Percentiles rank a stretch among this genome's conserved stretches.
phyloP scores from a whole-genome alignment of 30 jellyfish, hydroid and myxozoan genomes.

The Aurelia sp. region DNA sequence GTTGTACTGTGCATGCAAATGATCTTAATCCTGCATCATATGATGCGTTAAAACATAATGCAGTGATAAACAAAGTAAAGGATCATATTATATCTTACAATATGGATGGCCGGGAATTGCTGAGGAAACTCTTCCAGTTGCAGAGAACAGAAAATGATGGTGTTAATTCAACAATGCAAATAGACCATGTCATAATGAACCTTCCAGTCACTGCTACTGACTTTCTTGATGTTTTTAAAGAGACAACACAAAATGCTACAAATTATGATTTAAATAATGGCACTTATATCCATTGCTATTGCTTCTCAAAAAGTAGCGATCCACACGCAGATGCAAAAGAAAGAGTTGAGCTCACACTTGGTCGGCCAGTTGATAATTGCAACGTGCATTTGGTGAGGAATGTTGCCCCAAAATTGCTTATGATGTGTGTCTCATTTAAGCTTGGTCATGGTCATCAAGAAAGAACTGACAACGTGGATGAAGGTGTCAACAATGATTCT shows the following conservation, averaged over 20 bases:
- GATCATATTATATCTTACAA: conserved; percentile 49
- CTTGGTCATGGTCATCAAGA: background rate
- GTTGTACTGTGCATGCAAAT: conserved; percentile 88
- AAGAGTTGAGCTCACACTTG: conserved; percentile 47
- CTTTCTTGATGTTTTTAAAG: conserved; percentile 81
- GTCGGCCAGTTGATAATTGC: conserved; percentile 26
- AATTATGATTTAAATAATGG: background rate
- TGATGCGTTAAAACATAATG: conserved; percentile 73
- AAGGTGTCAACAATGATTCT: background rate
- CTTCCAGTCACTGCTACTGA: conserved; percentile 93
- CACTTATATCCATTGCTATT: conserved; percentile 78
- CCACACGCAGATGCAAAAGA: conserved; percentile 79
- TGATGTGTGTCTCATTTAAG: conserved; percentile 93
- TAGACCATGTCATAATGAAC: conserved; percentile 86
- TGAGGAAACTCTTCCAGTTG: conserved; percentile 7
- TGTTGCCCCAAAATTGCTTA: conserved; percentile 94
- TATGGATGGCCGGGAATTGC: conserved; percentile 86
- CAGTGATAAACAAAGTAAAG: conserved; percentile 63
- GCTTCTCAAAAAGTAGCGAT: conserved; percentile 69
- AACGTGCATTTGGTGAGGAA: conserved; percentile 80
- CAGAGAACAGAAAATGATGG: background rate
- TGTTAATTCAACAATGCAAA: background rate
- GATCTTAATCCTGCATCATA: conserved; percentile 86
- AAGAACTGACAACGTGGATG: background rate
- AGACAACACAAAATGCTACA: background rate